Evolutionary conservation across 1,140 invertebrate genomes (phyloP).

Genomic region (Neelides sp.): DNA sequence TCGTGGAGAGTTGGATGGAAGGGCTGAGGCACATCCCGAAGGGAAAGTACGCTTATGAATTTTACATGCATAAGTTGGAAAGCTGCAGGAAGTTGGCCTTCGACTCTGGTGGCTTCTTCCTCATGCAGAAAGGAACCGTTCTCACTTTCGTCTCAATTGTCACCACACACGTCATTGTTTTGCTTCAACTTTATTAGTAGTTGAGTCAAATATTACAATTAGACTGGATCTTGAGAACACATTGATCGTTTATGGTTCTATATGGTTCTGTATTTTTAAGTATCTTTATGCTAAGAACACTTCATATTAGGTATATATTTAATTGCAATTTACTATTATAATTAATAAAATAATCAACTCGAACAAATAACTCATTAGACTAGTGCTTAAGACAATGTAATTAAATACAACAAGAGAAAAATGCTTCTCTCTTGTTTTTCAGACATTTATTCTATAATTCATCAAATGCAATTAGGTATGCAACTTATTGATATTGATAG

Average conservation of each 20-base stretch:
- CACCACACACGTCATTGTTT: slow-evolving; percentile 29
- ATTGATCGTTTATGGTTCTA: not conserved
- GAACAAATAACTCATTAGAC: too few relatives aligned
- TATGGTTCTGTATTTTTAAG: not conserved
- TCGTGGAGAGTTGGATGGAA: slow-evolving; percentile 29
- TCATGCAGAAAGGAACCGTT: slow-evolving; percentile 30
- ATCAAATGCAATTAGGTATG: too few relatives aligned
- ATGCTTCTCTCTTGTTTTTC: too few relatives aligned
- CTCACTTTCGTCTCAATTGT: slow-evolving; percentile 30
- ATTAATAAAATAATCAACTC: too few relatives aligned
- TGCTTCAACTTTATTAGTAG: slow-evolving; percentile 27
- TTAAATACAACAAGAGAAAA: too few relatives aligned
- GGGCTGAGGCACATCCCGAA: slow-evolving; percentile 22
- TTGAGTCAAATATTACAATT: not conserved
- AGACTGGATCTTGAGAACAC: not conserved
- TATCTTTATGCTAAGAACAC: too few relatives aligned
- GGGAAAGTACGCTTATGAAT: slow-evolving; percentile 30
- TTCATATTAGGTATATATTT: too few relatives aligned
- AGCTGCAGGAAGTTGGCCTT: slow-evolving; percentile 26
- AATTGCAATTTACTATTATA: too few relatives aligned
- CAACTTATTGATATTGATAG: too few relatives aligned
- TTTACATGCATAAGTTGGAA: slow-evolving; percentile 29
- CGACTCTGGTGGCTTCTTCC: slow-evolving; percentile 27
- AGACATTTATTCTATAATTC: too few relatives aligned
- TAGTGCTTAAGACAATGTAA: too few relatives aligned